Conservation (phyloP, 92 coral and sea anemone genomes). For the Phenganax subtilis region DNA sequence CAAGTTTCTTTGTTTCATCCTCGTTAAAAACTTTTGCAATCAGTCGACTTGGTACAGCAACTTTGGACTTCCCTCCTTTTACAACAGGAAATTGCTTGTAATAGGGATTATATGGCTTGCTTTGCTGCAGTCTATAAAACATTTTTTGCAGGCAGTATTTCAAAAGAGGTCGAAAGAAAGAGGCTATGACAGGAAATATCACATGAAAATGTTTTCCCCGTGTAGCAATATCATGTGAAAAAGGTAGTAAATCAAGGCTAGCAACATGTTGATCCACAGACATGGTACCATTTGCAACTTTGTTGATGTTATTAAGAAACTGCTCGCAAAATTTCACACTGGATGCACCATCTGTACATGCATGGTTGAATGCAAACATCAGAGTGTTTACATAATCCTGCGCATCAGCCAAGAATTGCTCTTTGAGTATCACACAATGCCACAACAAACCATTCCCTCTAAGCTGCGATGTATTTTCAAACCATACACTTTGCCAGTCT, state of each 20-base stretch:
- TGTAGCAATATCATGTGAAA: background rate
- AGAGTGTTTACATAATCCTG: background rate
- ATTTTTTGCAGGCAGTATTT: background rate
- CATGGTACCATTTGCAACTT: background rate
- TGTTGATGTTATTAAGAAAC: background rate
- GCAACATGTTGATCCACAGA: background rate
- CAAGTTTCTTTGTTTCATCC: slow-evolving; percentile 9
- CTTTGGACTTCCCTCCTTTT: background rate
- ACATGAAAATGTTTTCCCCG: background rate
- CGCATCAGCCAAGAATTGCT: background rate
- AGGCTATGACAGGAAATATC: background rate
- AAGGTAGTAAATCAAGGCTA: slow-evolving; percentile 1
- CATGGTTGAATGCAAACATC: background rate
- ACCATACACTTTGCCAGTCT: slow-evolving; percentile 17
- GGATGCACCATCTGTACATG: slow-evolving; percentile 1
- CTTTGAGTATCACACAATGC: background rate
- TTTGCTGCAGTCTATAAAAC: background rate
- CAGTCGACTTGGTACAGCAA: background rate
- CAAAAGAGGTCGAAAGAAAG: background rate
- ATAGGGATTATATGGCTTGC: background rate
- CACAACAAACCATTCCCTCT: slow-evolving; percentile 16
- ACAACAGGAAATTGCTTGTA: background rate
- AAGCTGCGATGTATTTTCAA: background rate
- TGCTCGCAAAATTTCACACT: slow-evolving; percentile 13
- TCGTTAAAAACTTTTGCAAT: background rate